Evolutionary conservation across 2,888 invertebrate genomes (phyloP).

Genomic region (Caenorhabditis sp.): DNA sequence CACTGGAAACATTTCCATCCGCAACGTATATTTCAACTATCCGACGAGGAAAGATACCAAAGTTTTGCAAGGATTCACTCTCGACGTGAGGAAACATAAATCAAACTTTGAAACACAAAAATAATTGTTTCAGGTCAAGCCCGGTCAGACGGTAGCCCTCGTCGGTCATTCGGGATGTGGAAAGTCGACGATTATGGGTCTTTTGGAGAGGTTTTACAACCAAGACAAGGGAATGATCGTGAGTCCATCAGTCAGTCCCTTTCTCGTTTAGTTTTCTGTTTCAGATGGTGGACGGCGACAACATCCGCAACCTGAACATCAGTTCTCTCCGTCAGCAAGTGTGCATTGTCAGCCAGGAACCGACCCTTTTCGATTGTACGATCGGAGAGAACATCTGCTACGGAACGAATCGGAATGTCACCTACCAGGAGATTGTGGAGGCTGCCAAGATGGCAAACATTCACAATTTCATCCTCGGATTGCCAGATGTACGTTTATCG

Average conservation of each 20-base stretch:
- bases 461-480: constrained; percentile 80
- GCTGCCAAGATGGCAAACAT: constrained; percentile 81
- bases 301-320: constrained; percentile 85
- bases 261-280: constrained; percentile 17
- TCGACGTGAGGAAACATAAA: constrained; percentile 63
- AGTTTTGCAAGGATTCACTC: constrained; percentile 79
- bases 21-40: constrained; percentile 80
- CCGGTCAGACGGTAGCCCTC: constrained; percentile 76
- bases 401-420: constrained; percentile 82
- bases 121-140: constrained; percentile 56
- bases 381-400: constrained; percentile 89
- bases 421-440: constrained; percentile 78
- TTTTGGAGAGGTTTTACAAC: constrained; percentile 89
- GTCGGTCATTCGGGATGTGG: constrained; percentile 78
- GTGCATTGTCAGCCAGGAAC: constrained; percentile 67
- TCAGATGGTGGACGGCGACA: constrained; percentile 81
- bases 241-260: constrained; percentile 66
- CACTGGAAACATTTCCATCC: constrained; percentile 79
- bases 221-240: constrained; percentile 84
- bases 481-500: constrained; percentile 75
- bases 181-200: constrained; percentile 80
- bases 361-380: constrained; percentile 72
- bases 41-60: constrained; percentile 79
- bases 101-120: background rate
- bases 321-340: constrained; percentile 85